These are phyloP conservation scores for Chloroclystis v-ata DNA, from an alignment of 2,888 invertebrate genomes.

Conservation along the genomic window DNA sequence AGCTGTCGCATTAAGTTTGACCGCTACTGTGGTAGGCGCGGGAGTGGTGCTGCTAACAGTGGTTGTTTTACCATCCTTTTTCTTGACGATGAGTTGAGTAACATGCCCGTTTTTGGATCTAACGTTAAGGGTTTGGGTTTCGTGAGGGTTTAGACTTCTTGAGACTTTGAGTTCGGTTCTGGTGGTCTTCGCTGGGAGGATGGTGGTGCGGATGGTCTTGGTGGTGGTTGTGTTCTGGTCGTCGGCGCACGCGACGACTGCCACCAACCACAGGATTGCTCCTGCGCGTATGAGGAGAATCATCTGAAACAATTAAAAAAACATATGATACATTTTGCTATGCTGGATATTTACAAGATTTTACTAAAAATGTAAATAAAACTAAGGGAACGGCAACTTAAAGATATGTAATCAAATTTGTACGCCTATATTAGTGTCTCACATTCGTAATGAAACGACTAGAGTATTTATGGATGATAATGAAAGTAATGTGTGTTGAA, in stretches of 20 bases:
- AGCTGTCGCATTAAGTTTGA: slow-evolving; percentile 44
- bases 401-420: no score
- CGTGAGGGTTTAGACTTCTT: slow-evolving; percentile 85
- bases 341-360: no score
- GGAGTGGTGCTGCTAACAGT: slow-evolving; percentile 45
- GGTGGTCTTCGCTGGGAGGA: slow-evolving; percentile 79
- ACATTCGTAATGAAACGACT: no score
- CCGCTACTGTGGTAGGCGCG: slow-evolving; percentile 54
- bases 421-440: no score
- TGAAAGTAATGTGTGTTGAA: no score
- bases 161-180: slow-evolving; percentile 87
- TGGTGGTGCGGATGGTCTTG: slow-evolving; percentile 64
- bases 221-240: slow-evolving; percentile 65
- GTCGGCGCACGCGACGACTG: slow-evolving; percentile 46
- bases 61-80: slow-evolving; percentile 77
- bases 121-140: slow-evolving; percentile 87
- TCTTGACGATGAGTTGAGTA: slow-evolving; percentile 87
- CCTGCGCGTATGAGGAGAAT: slow-evolving; percentile 66
- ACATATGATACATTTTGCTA: no score
- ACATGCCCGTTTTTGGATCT: slow-evolving; percentile 86
- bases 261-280: slow-evolving; percentile 58
- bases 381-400: no score
- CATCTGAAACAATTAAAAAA: slow-evolving; percentile 60
- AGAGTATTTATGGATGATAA: no score
- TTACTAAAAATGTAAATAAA: no score